phyloP scores from a whole-genome alignment of 2,113 vertebrate genomes.

The Myrmecobius fasciatus region DNA sequence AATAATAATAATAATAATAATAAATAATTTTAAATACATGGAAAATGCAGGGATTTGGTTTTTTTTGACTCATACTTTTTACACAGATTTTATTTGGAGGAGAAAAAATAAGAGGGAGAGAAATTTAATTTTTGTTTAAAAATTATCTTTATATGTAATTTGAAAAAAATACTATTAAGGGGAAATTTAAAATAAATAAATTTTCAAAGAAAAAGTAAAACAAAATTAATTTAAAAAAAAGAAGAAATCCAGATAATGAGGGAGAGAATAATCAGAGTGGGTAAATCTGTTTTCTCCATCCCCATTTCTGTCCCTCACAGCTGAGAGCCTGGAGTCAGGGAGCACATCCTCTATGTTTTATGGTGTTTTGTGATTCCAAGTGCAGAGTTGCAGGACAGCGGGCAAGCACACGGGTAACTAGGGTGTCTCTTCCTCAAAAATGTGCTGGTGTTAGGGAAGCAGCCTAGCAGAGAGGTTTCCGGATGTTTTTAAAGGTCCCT shows the following conservation, averaged over 20 bases:
- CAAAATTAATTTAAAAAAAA: neutral
- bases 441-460: neutral
- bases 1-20: too few relatives aligned
- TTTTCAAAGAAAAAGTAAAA: neutral
- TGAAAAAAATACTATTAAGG: too few relatives aligned
- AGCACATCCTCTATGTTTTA: neutral
- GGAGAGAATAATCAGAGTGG: neutral
- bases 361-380: neutral
- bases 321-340: neutral
- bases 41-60: neutral
- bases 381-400: neutral
- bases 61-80: neutral
- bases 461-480: neutral
- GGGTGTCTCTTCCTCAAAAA: neutral
- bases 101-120: neutral
- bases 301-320: neutral
- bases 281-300: neutral
- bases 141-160: neutral
- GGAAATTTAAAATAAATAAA: too few relatives aligned
- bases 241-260: neutral
- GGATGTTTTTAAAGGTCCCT: neutral
- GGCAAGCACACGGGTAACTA: neutral
- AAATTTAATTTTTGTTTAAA: neutral
- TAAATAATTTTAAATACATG: too few relatives aligned
- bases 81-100: neutral